phyloP scores from a whole-genome alignment of 2,797 vertebrate genomes.

The Jordanella pulchra region DNA sequence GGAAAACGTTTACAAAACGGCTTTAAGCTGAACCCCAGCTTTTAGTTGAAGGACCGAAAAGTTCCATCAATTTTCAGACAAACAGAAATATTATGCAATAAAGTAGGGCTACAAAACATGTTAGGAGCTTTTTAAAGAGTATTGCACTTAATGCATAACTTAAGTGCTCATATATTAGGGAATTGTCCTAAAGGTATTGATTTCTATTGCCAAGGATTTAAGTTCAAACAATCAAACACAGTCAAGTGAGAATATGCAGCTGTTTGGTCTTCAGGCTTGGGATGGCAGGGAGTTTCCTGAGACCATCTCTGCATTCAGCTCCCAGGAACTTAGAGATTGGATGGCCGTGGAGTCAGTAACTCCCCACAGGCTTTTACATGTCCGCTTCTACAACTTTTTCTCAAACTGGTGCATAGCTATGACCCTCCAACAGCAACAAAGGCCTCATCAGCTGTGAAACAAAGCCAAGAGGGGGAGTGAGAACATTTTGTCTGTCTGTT shows the following conservation, averaged over 20 bases:
- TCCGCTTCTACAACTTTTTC: slow-evolving; percentile 34
- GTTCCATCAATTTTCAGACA: slow-evolving; percentile 20
- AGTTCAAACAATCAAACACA: slow-evolving; percentile 49
- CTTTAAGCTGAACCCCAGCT: slow-evolving; percentile 49
- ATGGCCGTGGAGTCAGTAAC: slow-evolving; percentile 58
- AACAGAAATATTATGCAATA: slow-evolving; percentile 8
- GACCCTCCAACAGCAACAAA: slow-evolving; percentile 41
- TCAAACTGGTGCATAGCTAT: slow-evolving; percentile 44
- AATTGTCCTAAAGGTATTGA: neutral
- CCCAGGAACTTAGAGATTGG: slow-evolving; percentile 51
- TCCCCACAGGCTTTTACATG: slow-evolving; percentile 55
- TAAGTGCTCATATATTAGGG: neutral
- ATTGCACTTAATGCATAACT: accelerated
- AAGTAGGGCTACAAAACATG: neutral
- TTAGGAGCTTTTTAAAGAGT: neutral
- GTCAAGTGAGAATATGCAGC: slow-evolving; percentile 71
- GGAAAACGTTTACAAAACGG: slow-evolving; percentile 49
- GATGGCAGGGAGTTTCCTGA: slow-evolving; percentile 74
- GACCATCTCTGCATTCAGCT: slow-evolving; percentile 42
- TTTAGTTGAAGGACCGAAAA: slow-evolving; percentile 30
- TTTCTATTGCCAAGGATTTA: slow-evolving; percentile 7
- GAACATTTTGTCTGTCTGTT: slow-evolving; percentile 49
- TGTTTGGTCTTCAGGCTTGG: slow-evolving; percentile 56
- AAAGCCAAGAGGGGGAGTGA: slow-evolving; percentile 68
- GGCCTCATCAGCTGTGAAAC: slow-evolving; percentile 60